These are phyloP conservation scores for Diorhabda sublineata DNA, from an alignment of 1,140 invertebrate species.

Conservation along the genomic window DNA sequence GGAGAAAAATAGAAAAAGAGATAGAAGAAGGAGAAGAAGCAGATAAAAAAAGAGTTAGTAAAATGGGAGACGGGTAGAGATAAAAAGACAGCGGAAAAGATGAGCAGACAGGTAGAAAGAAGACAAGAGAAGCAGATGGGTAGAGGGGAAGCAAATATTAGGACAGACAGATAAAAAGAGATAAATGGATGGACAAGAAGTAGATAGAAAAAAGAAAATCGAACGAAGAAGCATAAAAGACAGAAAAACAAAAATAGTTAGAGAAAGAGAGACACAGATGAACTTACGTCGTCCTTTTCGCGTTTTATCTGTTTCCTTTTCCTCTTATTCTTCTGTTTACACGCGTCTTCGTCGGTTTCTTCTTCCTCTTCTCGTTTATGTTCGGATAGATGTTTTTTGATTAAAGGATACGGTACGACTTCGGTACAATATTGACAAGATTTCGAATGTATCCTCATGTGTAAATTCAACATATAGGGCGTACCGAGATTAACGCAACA, in stretches of 20 bases:
- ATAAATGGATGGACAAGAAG: neutral
- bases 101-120: too few species aligned
- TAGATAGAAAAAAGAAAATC: neutral
- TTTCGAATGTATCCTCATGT: slow-evolving; percentile 3
- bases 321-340: neutral
- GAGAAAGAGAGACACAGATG: neutral
- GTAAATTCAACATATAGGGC: slow-evolving; percentile 11
- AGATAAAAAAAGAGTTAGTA: too few species aligned
- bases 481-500: slow-evolving; percentile 8
- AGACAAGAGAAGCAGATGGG: too few species aligned
- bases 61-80: too few species aligned
- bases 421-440: slow-evolving; percentile 7
- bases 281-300: neutral
- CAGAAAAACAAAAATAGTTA: neutral
- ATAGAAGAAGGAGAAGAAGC: too few species aligned
- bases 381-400: neutral
- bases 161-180: too few species aligned
- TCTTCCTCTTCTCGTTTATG: slow-evolving; percentile 11
- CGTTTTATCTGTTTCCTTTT: neutral
- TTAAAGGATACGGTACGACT: neutral
- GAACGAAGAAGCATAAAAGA: neutral
- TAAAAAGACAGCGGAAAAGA: too few species aligned
- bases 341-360: neutral
- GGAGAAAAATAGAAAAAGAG: too few species aligned
- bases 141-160: too few species aligned